Percentiles rank a stretch among this genome's conserved stretches.
Evolutionary conservation across 2,888 invertebrate species (phyloP).

Genomic region (Teleogryllus oceanicus): DNA sequence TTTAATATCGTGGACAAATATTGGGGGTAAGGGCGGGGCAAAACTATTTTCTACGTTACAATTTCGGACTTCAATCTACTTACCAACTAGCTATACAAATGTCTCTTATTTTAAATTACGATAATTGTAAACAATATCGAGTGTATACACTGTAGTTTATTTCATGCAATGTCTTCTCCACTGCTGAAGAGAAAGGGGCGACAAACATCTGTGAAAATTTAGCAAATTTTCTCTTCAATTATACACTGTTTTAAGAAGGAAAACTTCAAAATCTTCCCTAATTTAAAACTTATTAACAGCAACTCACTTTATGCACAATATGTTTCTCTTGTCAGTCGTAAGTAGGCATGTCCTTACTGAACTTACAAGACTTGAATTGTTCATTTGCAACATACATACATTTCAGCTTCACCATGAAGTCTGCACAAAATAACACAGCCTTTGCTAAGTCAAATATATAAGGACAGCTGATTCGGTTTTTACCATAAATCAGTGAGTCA

Average conservation of each 20-base stretch:
- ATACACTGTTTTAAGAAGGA: not conserved
- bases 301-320: slow-evolving; percentile 4
- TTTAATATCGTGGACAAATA: slow-evolving; percentile 31
- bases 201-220: not conserved
- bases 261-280: slow-evolving; percentile 19
- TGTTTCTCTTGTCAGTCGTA: slow-evolving; percentile 19
- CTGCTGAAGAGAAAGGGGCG: slow-evolving; percentile 19
- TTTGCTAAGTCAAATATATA: slow-evolving; percentile 59
- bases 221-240: slow-evolving; percentile 11
- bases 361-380: not conserved
- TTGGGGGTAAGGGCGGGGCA: slow-evolving; percentile 28
- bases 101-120: slow-evolving; percentile 34
- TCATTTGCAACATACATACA: slow-evolving; percentile 23
- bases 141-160: slow-evolving; percentile 20
- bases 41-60: slow-evolving; percentile 31
- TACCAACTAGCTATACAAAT: slow-evolving; percentile 37
- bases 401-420: slow-evolving; percentile 21
- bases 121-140: slow-evolving; percentile 36
- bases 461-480: not conserved
- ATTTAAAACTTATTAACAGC: slow-evolving; percentile 1
- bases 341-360: not conserved
- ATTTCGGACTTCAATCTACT: slow-evolving; percentile 32
- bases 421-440: slow-evolving; percentile 52
- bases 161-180: not conserved
- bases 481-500: not conserved